Conservation (phyloP, 2,797 vertebrate genomes). For the Gallinago nigripennis region DNA sequence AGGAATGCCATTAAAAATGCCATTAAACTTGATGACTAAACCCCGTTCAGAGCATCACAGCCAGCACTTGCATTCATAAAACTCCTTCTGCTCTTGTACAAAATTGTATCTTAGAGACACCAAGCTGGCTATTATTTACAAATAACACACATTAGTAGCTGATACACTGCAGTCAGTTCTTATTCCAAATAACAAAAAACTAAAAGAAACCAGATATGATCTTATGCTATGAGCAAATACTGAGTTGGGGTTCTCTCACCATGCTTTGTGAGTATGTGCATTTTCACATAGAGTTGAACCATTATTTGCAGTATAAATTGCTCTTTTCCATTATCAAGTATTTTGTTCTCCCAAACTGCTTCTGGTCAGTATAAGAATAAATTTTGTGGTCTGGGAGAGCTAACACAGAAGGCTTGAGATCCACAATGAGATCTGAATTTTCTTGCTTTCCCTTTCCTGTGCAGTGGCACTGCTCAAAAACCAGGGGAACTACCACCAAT, state of each 20-base stretch:
- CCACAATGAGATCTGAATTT: background rate
- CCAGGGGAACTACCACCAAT: background rate
- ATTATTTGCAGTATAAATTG: background rate
- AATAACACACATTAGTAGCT: background rate
- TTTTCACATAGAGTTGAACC: background rate
- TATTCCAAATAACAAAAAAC: background rate
- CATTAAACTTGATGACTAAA: background rate
- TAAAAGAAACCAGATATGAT: background rate
- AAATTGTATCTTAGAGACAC: background rate
- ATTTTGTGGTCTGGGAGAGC: background rate
- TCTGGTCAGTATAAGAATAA: background rate
- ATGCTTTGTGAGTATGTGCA: accelerated
- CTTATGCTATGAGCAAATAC: background rate
- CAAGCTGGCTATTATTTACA: background rate
- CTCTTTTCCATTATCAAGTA: background rate
- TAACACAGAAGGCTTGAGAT: background rate
- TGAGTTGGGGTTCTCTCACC: background rate
- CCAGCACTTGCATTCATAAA: background rate
- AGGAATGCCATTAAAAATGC: background rate
- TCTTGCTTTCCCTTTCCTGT: background rate
- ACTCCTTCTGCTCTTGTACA: background rate
- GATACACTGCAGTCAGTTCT: background rate
- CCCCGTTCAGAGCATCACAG: background rate
- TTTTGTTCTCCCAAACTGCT: background rate
- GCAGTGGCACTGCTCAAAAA: background rate